A percentile compares a stretch with the other conserved stretches of the same genome.
These are phyloP conservation scores for Alauda arvensis DNA, from an alignment of 2,797 vertebrate species.

Conservation along the genomic window DNA sequence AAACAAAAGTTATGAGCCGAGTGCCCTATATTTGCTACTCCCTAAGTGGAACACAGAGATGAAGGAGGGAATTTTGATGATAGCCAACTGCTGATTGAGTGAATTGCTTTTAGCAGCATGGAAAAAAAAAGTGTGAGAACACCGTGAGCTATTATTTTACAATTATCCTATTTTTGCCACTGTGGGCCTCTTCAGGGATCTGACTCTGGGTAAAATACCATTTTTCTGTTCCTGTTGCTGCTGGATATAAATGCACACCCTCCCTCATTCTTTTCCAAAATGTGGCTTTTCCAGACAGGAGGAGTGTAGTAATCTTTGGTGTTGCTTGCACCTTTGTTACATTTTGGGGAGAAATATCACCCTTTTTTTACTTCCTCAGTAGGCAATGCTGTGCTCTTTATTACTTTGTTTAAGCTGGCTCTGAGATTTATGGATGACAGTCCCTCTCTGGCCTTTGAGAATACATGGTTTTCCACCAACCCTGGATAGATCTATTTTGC, in stretches of 20 bases:
- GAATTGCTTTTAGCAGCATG: slow-evolving; percentile 23
- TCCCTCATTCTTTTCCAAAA: not conserved
- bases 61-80: slow-evolving; percentile 43
- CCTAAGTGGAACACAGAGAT: slow-evolving; percentile 53
- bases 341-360: not conserved
- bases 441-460: not conserved
- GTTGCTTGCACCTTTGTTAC: not conserved
- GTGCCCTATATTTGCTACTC: slow-evolving; percentile 64
- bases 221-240: not conserved
- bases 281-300: not conserved
- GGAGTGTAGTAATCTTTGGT: not conserved
- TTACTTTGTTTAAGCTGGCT: not conserved
- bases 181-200: slow-evolving; percentile 13
- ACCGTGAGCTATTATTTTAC: slow-evolving; percentile 35
- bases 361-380: not conserved
- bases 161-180: slow-evolving; percentile 54
- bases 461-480: not conserved
- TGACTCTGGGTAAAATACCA: not conserved
- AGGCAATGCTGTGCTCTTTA: rapidly evolving
- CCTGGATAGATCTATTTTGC: not conserved
- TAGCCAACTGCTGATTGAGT: slow-evolving; percentile 31
- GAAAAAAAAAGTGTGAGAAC: slow-evolving; percentile 27
- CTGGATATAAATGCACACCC: not conserved
- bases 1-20: slow-evolving; percentile 46
- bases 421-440: not conserved